Conservation (phyloP, 2,797 vertebrate species). For the Intellagama lesueurii region DNA sequence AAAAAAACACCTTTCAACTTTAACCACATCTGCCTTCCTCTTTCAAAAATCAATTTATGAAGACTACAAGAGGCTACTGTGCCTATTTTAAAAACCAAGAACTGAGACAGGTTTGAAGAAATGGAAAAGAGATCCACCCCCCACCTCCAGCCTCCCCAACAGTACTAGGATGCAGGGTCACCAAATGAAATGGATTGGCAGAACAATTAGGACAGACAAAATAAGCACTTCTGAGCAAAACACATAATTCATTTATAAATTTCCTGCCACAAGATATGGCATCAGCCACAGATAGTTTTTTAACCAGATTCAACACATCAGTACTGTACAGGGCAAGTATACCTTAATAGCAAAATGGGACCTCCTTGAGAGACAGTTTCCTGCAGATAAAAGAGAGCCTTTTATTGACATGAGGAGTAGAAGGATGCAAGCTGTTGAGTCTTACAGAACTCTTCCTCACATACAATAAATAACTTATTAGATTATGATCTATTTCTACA, state of each 20-base stretch:
- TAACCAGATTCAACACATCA: background rate
- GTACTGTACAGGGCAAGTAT: background rate
- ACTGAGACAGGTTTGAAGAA: background rate
- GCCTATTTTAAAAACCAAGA: background rate
- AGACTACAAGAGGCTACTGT: background rate
- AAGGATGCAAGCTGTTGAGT: background rate
- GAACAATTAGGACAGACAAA: background rate
- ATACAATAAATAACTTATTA: background rate
- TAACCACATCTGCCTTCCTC: background rate
- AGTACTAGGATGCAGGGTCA: background rate
- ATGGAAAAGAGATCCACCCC: no score
- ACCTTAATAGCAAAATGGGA: background rate
- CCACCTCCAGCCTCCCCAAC: background rate
- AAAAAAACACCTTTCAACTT: background rate
- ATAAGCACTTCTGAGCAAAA: background rate
- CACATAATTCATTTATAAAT: background rate
- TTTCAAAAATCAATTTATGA: background rate
- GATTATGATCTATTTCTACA: background rate
- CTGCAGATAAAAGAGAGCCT: background rate
- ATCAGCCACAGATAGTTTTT: background rate
- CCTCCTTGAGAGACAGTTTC: background rate
- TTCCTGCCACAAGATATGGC: background rate
- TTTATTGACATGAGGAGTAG: background rate
- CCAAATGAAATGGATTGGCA: background rate
- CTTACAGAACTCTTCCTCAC: background rate